Percentiles rank a stretch among this genome's conserved stretches.
phyloP scores from a whole-genome alignment of 2,113 vertebrate species.

The Illadopsis cleaveri region DNA sequence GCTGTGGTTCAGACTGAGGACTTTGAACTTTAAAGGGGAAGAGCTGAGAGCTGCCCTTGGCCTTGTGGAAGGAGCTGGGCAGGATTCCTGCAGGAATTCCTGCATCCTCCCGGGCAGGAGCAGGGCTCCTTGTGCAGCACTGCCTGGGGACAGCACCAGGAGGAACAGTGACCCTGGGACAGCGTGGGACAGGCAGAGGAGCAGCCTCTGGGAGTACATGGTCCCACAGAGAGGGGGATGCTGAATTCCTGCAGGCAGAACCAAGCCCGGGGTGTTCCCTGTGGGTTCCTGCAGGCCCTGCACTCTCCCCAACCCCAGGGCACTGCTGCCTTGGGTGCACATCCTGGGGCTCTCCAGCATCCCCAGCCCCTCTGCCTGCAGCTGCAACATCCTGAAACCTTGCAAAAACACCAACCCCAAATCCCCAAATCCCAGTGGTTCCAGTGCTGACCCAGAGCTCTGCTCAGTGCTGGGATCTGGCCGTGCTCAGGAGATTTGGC shows the following conservation, averaged over 20 bases:
- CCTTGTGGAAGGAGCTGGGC: not conserved
- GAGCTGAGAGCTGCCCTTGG: not conserved
- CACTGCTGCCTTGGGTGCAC: not conserved
- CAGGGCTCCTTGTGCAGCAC: rapidly evolving
- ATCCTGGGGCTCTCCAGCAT: not conserved
- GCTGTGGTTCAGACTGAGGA: not conserved
- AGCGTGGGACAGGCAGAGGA: not conserved
- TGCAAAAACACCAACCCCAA: not conserved
- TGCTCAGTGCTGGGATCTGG: not conserved
- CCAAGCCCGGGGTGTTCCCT: rapidly evolving
- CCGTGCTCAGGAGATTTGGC: not conserved
- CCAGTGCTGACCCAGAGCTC: not conserved
- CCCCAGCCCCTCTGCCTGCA: not conserved
- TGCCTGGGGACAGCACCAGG: not conserved
- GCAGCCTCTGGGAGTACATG: not conserved
- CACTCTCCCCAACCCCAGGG: not conserved
- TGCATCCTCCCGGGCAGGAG: not conserved
- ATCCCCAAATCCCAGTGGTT: not conserved
- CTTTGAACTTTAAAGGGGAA: not conserved
- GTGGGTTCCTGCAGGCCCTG: not conserved
- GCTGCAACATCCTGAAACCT: not conserved
- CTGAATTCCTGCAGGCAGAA: not conserved
- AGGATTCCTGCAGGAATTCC: not conserved
- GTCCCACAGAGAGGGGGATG: not conserved
- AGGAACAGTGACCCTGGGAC: not conserved